Conservation (phyloP, 23 tunicate genomes). For the Trididemnum clinides region DNA sequence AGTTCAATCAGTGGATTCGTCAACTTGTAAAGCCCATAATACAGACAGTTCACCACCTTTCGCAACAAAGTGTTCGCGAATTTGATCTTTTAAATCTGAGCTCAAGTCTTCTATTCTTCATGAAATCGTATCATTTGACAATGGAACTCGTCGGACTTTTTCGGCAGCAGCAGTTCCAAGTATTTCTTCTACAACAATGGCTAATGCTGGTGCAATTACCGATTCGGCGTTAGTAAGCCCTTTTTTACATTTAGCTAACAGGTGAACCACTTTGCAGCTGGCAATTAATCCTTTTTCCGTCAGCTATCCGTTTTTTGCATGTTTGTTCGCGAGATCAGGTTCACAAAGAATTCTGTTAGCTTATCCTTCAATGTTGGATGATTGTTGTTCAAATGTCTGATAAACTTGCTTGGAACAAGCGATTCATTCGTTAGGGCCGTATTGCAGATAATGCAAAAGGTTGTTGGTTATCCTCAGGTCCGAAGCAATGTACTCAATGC, state of each 20-base stretch:
- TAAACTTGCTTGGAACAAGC: constrained; percentile 60
- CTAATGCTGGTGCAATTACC: constrained; percentile 63
- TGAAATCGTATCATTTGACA: constrained; percentile 45
- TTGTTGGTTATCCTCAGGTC: constrained; percentile 59
- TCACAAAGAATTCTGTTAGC: too few species aligned
- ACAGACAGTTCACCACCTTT: constrained; percentile 34
- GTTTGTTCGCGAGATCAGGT: constrained; percentile 51
- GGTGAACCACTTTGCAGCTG: constrained; percentile 62
- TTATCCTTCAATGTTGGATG: constrained; percentile 59
- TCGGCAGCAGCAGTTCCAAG: constrained; percentile 59
- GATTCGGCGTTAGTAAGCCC: constrained; percentile 50
- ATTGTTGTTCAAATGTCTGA: constrained; percentile 49
- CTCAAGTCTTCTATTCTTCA: constrained; percentile 48
- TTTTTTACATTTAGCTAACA: constrained; percentile 56
- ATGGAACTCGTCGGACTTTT: constrained; percentile 47
- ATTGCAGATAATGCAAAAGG: constrained; percentile 59
- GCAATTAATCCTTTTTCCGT: too few species aligned
- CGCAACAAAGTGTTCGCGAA: constrained; percentile 62
- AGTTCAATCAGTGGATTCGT: constrained; percentile 68
- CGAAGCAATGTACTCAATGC: constrained; percentile 43
- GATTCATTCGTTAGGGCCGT: constrained; percentile 60
- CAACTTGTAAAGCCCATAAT: constrained; percentile 59
- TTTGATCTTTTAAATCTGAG: constrained; percentile 56
- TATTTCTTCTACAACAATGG: constrained; percentile 55
- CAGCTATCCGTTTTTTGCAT: constrained; percentile 24